These are phyloP conservation scores for Equus przewalskii DNA, from an alignment of 2,113 vertebrate genomes.

Conservation along the genomic window DNA sequence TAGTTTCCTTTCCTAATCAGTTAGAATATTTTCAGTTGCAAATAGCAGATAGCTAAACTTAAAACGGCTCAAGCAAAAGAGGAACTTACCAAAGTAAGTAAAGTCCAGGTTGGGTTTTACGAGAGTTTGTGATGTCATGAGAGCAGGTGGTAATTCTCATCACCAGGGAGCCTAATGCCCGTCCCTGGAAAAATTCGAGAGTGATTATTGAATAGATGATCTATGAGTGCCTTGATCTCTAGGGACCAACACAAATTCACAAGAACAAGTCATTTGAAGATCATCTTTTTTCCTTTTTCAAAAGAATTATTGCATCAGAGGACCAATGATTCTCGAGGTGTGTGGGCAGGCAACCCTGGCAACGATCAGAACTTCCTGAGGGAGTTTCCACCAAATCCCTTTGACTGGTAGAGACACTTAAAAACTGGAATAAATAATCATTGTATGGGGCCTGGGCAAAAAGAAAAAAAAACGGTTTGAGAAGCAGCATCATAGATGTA, in stretches of 20 bases:
- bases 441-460: background rate
- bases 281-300: background rate
- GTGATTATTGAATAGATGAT: background rate
- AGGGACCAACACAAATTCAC: background rate
- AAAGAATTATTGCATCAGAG: background rate
- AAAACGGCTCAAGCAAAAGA: background rate
- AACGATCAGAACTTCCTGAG: slow-evolving; percentile 1
- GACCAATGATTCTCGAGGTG: background rate
- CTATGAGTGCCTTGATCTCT: background rate
- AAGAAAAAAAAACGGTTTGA: background rate
- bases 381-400: background rate
- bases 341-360: background rate
- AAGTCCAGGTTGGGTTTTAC: background rate
- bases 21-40: background rate
- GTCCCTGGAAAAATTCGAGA: slow-evolving; percentile 8
- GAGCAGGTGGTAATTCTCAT: background rate
- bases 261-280: background rate
- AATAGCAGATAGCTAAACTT: background rate
- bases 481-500: background rate
- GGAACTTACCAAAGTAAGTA: background rate
- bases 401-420: background rate
- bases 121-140: background rate
- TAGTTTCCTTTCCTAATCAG: slow-evolving; percentile 1
- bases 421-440: background rate
- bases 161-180: background rate